Evolutionary conservation across 2,113 vertebrate species (phyloP).

Genomic region (Odocoileus virginianus): DNA sequence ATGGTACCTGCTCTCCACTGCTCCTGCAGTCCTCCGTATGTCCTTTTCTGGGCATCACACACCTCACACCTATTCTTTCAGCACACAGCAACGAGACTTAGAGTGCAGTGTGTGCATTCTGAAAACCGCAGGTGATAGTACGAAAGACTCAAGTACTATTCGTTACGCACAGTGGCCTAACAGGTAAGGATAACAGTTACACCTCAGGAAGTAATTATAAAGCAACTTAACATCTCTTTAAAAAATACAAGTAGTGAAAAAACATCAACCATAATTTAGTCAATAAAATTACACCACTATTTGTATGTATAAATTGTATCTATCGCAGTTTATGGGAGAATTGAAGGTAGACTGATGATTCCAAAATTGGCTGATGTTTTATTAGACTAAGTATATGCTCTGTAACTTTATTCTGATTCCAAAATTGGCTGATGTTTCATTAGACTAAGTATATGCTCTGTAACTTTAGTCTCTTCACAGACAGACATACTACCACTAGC

Average conservation of each 20-base stretch:
- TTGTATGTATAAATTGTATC: neutral
- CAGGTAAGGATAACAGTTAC: neutral
- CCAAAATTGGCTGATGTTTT: neutral
- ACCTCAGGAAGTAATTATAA: neutral
- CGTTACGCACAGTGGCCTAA: neutral
- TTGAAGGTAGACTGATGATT: neutral
- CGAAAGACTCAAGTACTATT: neutral
- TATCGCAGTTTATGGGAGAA: neutral
- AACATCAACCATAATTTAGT: neutral
- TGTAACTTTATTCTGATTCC: neutral
- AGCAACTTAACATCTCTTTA: neutral
- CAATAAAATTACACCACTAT: neutral
- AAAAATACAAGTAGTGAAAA: neutral
- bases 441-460: neutral
- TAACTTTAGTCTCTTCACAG: neutral
- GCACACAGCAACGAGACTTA: neutral
- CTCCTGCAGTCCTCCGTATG: neutral
- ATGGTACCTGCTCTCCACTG: too few relatives aligned
- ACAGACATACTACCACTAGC: neutral
- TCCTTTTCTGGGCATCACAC: neutral
- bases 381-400: neutral
- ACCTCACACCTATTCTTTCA: neutral
- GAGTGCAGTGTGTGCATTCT: neutral
- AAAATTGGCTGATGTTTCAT: neutral
- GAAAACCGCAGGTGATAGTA: neutral